Conservation (phyloP, 2,888 invertebrate species). For the Exocentrus adspersus region DNA sequence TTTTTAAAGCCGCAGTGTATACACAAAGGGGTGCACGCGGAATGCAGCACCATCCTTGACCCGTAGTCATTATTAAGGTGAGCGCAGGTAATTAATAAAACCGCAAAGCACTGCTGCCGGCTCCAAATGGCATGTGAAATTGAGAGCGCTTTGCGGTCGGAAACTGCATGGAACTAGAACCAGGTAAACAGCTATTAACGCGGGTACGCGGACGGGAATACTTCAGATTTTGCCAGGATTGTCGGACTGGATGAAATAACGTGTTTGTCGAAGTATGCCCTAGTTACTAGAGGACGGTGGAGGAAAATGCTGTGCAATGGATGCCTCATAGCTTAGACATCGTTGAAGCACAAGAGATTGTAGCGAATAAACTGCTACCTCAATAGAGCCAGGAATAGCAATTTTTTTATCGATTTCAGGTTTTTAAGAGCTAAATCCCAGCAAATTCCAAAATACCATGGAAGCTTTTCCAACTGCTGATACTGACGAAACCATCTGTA, state of each 20-base stretch:
- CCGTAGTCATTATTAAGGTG: slow-evolving; percentile 19
- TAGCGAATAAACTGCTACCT: too few species aligned
- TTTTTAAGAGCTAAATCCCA: too few species aligned
- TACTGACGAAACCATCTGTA: too few species aligned
- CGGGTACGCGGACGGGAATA: background rate
- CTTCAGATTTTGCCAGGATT: background rate
- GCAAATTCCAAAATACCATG: too few species aligned
- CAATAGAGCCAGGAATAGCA: too few species aligned
- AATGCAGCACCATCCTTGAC: slow-evolving; percentile 8
- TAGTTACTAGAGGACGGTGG: background rate
- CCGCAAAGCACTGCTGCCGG: slow-evolving; percentile 7
- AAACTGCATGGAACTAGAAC: slow-evolving; percentile 3
- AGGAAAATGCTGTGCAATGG: too few species aligned
- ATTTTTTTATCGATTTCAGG: too few species aligned
- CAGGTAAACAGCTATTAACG: slow-evolving; percentile 4
- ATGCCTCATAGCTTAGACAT: too few species aligned
- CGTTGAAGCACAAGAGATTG: too few species aligned
- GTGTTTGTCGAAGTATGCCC: background rate
- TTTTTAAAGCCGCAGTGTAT: background rate
- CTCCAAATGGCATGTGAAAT: slow-evolving; percentile 4
- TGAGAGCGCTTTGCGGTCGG: slow-evolving; percentile 2
- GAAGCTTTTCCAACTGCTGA: too few species aligned
- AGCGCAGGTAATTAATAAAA: slow-evolving; percentile 17
- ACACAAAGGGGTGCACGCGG: background rate
- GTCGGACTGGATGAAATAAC: background rate